phyloP scores from a whole-genome alignment of 2,797 vertebrate genomes.

The Lutjanus argentimaculatus region DNA sequence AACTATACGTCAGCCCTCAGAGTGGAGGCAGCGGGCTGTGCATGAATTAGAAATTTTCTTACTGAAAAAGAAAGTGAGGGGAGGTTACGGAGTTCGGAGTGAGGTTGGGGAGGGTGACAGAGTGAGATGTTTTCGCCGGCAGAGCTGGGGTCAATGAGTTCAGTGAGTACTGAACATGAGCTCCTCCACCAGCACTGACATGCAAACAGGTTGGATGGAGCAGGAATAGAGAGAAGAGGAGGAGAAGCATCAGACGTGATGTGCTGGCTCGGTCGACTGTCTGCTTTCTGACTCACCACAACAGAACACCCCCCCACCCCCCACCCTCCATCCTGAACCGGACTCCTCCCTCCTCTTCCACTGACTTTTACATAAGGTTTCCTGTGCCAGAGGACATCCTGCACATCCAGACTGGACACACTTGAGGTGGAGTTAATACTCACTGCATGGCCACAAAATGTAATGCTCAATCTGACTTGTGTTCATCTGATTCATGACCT shows the following conservation, averaged over 20 bases:
- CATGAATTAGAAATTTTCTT: constrained; percentile 46
- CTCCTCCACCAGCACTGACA: constrained; percentile 73
- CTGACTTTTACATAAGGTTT: constrained; percentile 65
- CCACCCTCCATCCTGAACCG: constrained; percentile 14
- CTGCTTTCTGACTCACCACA: constrained; percentile 59
- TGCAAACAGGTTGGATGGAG: constrained; percentile 75
- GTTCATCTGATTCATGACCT: constrained; percentile 37
- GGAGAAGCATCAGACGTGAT: constrained; percentile 60
- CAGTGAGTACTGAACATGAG: constrained; percentile 73
- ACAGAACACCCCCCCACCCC: constrained; percentile 23
- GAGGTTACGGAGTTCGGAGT: constrained; percentile 78
- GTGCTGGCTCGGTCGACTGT: constrained; percentile 23
- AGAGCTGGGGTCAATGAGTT: constrained; percentile 83
- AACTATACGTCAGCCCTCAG: constrained; percentile 31
- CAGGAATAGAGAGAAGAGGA: constrained; percentile 39
- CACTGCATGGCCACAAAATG: constrained; percentile 35
- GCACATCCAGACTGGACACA: constrained; percentile 46
- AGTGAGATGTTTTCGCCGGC: constrained; percentile 76
- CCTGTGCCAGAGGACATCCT: constrained; percentile 75
- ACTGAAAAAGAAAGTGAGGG: constrained; percentile 46
- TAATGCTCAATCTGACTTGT: constrained; percentile 31
- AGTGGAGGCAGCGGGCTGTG: constrained; percentile 36
- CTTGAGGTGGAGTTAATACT: constrained; percentile 30
- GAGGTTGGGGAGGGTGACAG: constrained; percentile 64
- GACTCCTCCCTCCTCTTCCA: constrained; percentile 55